phyloP scores from a whole-genome alignment of 1,140 invertebrate species.

The Magallana angulata region DNA sequence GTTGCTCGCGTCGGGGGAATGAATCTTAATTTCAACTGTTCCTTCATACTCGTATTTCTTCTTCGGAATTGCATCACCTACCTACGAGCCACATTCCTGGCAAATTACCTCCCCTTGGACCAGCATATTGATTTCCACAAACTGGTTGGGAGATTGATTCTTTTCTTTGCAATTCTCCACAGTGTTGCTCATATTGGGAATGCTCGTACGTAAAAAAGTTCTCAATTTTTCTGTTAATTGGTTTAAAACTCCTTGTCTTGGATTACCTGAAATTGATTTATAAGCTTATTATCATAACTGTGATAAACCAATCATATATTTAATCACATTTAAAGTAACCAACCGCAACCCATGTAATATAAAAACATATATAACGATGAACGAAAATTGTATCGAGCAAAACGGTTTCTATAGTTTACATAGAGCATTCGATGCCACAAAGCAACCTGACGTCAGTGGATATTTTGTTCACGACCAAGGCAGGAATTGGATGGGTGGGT shows the following conservation, averaged over 20 bases:
- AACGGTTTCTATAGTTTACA: neutral
- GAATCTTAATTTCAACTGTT: conserved; percentile 94
- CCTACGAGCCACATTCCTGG: conserved; percentile 87
- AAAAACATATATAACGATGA: too few relatives aligned
- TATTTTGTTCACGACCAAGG: conserved; percentile 89
- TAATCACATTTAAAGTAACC: too few relatives aligned
- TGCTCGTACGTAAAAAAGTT: conserved; percentile 83
- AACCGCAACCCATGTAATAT: too few relatives aligned
- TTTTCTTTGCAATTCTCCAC: conserved; percentile 87
- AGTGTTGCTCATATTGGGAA: conserved; percentile 92
- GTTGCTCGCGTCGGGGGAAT: conserved; percentile 56
- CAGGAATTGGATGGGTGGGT: conserved; percentile 84
- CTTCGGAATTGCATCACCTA: conserved; percentile 91
- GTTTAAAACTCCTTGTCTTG: too few relatives aligned
- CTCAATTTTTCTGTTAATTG: too few relatives aligned
- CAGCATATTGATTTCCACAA: conserved; percentile 96
- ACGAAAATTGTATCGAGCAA: too few relatives aligned
- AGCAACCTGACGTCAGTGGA: conserved; percentile 80
- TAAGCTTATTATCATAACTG: too few relatives aligned
- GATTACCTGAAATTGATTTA: too few relatives aligned
- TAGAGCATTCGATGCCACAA: neutral
- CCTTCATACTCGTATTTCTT: conserved; percentile 93
- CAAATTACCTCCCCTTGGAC: conserved; percentile 90
- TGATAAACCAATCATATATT: too few relatives aligned
- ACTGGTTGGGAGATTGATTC: conserved; percentile 89